Percentiles rank a stretch among this genome's conserved stretches.
Evolutionary conservation across 2,113 vertebrate genomes (phyloP).

Genomic region (Phylloscopus trochilus): DNA sequence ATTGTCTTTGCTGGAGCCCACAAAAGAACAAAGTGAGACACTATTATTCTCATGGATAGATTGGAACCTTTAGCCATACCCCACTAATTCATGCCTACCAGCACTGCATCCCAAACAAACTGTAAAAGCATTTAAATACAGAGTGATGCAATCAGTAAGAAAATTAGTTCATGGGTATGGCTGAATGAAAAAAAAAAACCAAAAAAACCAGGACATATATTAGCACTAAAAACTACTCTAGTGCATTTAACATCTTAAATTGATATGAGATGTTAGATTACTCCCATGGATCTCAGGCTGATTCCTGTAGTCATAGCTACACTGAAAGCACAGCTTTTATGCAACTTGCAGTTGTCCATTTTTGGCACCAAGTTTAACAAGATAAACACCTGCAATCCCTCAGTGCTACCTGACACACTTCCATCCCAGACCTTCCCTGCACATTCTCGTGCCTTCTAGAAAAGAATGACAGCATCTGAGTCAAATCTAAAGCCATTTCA

Average conservation of each 20-base stretch:
- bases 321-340: background rate
- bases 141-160: background rate
- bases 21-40: background rate
- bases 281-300: background rate
- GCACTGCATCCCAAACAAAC: background rate
- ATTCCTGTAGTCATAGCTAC: slow-evolving; percentile 38
- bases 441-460: background rate
- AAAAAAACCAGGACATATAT: background rate
- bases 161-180: background rate
- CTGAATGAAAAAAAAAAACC: background rate
- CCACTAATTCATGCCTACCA: background rate
- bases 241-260: background rate
- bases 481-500: background rate
- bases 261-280: background rate
- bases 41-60: background rate
- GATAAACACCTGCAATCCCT: background rate
- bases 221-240: background rate
- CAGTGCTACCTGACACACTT: background rate
- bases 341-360: background rate
- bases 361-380: background rate
- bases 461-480: background rate
- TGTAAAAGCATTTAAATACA: background rate
- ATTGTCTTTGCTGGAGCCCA: background rate
- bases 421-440: background rate
- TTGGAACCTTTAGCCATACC: background rate